These are phyloP conservation scores for Morinoia aosen DNA, from an alignment of 2,888 invertebrate genomes.

Conservation along the genomic window DNA sequence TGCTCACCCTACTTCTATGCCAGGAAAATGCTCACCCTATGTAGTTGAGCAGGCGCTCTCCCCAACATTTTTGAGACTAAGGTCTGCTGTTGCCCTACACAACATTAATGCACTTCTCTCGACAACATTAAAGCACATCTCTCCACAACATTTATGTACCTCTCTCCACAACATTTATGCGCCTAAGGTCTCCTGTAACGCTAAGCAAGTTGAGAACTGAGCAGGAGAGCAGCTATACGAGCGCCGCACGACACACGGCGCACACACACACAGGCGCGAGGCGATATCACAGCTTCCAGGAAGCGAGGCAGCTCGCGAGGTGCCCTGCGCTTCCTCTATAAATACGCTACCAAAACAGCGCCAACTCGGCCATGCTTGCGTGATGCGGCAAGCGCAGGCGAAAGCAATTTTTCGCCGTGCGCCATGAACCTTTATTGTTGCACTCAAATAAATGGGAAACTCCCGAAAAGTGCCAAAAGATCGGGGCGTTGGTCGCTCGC, in stretches of 20 bases:
- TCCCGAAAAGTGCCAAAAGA: not conserved
- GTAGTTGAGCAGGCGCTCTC: too few species aligned
- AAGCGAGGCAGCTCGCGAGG: not conserved
- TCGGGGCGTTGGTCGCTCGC: not conserved
- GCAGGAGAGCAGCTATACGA: not conserved
- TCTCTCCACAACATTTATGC: not conserved
- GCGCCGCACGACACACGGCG: not conserved
- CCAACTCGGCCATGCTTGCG: not conserved
- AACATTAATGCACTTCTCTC: too few species aligned
- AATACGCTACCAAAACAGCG: not conserved
- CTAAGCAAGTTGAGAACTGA: not conserved
- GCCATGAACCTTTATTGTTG: constrained; percentile 12
- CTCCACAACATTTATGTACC: too few species aligned
- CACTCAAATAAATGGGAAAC: not conserved
- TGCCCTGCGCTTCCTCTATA: not conserved
- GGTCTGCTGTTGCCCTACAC: too few species aligned
- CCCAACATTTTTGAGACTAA: too few species aligned
- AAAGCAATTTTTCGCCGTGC: not conserved
- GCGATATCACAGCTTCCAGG: not conserved
- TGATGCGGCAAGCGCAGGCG: not conserved
- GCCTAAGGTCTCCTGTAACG: not conserved
- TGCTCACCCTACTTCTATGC: too few species aligned
- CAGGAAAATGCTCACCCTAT: too few species aligned
- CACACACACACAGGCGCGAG: not conserved
- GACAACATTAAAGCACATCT: too few species aligned